Conservation (phyloP, 2,888 invertebrate species). For the Protonemura montana region DNA sequence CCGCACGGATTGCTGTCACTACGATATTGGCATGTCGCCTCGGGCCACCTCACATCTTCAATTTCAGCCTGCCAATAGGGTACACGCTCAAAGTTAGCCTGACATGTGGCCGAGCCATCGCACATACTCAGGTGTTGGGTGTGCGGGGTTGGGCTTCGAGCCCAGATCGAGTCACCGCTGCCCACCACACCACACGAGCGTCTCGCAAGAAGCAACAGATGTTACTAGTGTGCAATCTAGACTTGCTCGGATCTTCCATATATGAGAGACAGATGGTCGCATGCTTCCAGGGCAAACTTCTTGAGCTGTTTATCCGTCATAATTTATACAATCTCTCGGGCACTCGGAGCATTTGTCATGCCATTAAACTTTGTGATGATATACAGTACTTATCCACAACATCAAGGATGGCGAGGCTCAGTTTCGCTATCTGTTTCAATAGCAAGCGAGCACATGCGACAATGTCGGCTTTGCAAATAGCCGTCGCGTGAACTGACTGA, state of each 20-base stretch:
- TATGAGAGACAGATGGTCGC: background rate
- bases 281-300: background rate
- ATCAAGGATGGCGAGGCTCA: background rate
- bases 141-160: conserved; percentile 22
- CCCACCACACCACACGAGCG: background rate
- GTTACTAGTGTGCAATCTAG: background rate
- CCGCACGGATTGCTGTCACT: background rate
- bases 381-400: background rate
- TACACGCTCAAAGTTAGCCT: background rate
- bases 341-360: conserved; percentile 7
- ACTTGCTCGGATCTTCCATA: background rate
- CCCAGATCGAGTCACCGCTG: conserved; percentile 16
- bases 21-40: background rate
- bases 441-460: background rate
- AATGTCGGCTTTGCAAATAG: background rate
- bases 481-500: background rate
- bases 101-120: background rate
- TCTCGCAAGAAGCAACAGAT: background rate
- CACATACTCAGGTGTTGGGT: conserved; percentile 25
- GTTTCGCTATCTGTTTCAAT: background rate
- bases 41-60: background rate
- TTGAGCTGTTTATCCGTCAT: conserved; percentile 7
- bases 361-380: background rate
- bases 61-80: background rate
- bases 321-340: background rate